Conservation (phyloP, 2,888 invertebrate species). For the Antheraea yamamai region DNA sequence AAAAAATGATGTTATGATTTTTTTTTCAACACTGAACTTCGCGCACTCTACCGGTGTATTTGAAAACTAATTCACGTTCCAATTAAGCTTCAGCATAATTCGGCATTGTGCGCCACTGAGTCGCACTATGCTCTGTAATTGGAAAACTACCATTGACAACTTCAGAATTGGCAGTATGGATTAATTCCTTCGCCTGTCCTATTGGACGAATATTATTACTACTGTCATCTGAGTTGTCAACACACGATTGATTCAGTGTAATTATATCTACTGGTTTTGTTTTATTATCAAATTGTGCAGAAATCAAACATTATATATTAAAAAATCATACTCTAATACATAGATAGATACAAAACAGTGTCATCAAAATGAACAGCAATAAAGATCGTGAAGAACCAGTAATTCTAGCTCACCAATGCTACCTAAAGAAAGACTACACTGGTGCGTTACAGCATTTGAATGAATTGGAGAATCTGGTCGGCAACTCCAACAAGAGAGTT, state of each 20-base stretch:
- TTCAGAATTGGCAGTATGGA: too few species aligned
- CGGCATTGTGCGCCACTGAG: too few species aligned
- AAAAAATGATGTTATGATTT: too few species aligned
- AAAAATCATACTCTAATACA: neutral
- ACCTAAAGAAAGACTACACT: conserved; percentile 84
- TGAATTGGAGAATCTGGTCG: conserved; percentile 83
- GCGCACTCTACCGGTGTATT: too few species aligned
- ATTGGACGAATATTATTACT: too few species aligned
- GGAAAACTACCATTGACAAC: too few species aligned
- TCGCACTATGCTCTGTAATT: too few species aligned
- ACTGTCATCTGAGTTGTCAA: conserved; percentile 14
- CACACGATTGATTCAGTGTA: conserved; percentile 2
- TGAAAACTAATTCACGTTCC: too few species aligned
- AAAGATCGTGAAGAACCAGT: conserved; percentile 79
- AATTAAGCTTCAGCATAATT: too few species aligned
- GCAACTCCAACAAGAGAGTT: conserved; percentile 87
- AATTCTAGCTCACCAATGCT: conserved; percentile 83
- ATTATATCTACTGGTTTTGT: neutral
- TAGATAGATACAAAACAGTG: conserved; percentile 12
- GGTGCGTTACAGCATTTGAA: conserved; percentile 83
- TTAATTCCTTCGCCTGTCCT: too few species aligned
- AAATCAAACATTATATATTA: conserved; percentile 19
- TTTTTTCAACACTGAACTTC: too few species aligned
- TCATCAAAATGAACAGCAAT: conserved; percentile 51
- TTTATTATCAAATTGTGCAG: conserved; percentile 9